Percentiles rank a stretch among this genome's conserved stretches.
These are phyloP conservation scores for Crocuta crocuta DNA, from an alignment of 2,113 vertebrate genomes.

Conservation along the genomic window DNA sequence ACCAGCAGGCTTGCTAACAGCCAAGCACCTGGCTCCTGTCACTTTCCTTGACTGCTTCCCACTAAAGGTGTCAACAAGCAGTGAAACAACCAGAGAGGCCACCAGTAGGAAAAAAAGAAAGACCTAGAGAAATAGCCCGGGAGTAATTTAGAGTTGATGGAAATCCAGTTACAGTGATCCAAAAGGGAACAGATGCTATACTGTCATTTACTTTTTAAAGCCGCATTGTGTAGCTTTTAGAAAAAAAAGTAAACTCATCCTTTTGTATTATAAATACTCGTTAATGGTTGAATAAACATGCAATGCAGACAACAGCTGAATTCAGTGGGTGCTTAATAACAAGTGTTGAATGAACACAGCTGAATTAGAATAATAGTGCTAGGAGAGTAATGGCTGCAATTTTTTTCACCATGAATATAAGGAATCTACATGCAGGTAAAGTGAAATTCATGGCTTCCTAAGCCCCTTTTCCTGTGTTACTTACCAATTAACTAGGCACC, in stretches of 20 bases:
- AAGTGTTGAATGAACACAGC: neutral
- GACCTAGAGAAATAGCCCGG: neutral
- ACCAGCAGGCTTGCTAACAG: neutral
- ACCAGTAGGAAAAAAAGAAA: neutral
- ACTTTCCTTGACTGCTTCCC: neutral
- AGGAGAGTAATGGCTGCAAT: neutral
- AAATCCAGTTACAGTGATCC: neutral
- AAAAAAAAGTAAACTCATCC: conserved; percentile 49
- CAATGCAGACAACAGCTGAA: conserved; percentile 46
- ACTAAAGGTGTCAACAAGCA: neutral
- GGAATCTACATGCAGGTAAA: neutral
- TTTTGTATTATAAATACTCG: conserved; percentile 72
- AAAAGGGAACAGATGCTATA: conserved; percentile 42
- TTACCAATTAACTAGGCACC: conserved; percentile 30
- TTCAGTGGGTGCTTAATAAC: neutral
- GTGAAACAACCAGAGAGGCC: neutral
- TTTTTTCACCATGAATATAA: neutral
- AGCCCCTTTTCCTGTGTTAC: neutral
- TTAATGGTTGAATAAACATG: conserved; percentile 66
- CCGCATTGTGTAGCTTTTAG: neutral
- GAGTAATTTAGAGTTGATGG: neutral
- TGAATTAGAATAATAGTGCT: conserved; percentile 42
- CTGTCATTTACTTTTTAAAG: conserved; percentile 59
- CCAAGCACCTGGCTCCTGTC: neutral
- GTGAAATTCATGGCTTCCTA: conserved; percentile 15